Base-by-base conservation (phyloP, 2,797 vertebrate genomes). In the Xiphorhynchus erythropygius region DNA sequence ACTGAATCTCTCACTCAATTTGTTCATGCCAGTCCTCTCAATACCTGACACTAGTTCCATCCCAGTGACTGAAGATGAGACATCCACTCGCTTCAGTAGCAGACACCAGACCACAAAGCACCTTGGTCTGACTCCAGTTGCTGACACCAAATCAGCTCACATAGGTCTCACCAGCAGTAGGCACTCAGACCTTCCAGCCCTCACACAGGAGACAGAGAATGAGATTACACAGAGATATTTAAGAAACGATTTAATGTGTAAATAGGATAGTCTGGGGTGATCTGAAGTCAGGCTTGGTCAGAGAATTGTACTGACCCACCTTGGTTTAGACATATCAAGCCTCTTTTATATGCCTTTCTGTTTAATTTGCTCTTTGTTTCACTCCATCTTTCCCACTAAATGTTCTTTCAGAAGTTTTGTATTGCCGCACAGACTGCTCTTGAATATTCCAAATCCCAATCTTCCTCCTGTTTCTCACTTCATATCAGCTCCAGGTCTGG, bases 271-370 rank as follows among this genome's bases (percentile, higher is more conserved):
- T n/a, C 10, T 60, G 19, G 2, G 7, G 8, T n/a, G 17, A 32
- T 49, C 6, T 2, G 1, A 53, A 0, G 0, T 19, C 24, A 23
- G 46, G 11, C 5, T 44, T 47, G 10, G 7, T 49, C 33, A 82
- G 33, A 47, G 8, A 83, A 63, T 8, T 10, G 5, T 65, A 32
- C 11, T 37, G 25, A 60, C 17, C 7, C 47, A 24, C 10, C 5
- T 15, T 10, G 28, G 10, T 53, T 65, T 44, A 55, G 14, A 23
- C 0, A 1, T 0, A 0, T 16, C 8, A 63, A 70, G 2, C 4
- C 11, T 3, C 22, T 56, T 62, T 62, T 46, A 41, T n/a, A 10
- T 8, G 7, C 3, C 4, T 74, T 76, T 91, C 37, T 80, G 7
- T 30, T 42, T 33, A 19, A 65, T 57, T 74, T 62, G 9, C 2